Evolutionary conservation across 2,888 invertebrate species (phyloP).

Genomic region (Vandiemenella viatica): DNA sequence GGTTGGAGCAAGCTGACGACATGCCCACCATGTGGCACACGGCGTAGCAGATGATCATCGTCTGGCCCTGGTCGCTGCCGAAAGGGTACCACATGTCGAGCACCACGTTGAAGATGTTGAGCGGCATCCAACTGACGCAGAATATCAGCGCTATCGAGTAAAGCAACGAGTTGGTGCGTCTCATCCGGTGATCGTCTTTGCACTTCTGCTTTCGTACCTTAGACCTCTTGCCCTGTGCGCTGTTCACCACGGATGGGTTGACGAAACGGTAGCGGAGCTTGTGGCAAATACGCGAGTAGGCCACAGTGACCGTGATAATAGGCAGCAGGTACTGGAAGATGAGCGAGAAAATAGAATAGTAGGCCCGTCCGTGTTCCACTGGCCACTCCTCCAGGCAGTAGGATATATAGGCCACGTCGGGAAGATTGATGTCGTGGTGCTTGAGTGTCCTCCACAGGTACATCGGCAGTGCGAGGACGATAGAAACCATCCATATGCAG

Average conservation of each 20-base stretch:
- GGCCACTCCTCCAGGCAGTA: conserved; percentile 77
- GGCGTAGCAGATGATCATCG: conserved; percentile 39
- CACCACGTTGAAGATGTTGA: conserved; percentile 73
- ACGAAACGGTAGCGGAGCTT: conserved; percentile 50
- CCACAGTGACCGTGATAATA: conserved; percentile 64
- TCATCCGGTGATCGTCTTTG: conserved; percentile 51
- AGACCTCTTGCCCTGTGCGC: background rate
- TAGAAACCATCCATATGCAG: conserved; percentile 56
- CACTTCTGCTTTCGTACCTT: conserved; percentile 20
- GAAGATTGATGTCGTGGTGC: conserved; percentile 34
- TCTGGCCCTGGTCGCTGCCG: conserved; percentile 25
- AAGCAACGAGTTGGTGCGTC: conserved; percentile 74
- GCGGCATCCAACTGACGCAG: conserved; percentile 78
- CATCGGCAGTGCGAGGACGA: conserved; percentile 63
- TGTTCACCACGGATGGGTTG: background rate
- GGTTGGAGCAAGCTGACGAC: conserved; percentile 36
- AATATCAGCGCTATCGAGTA: conserved; percentile 77
- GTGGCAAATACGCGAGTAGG: conserved; percentile 69
- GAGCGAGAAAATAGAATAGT: conserved; percentile 69
- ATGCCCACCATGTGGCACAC: conserved; percentile 57
- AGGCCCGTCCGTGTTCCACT: conserved; percentile 49
- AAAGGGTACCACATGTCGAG: conserved; percentile 44
- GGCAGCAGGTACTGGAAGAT: conserved; percentile 74
- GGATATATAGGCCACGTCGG: conserved; percentile 36
- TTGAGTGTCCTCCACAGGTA: conserved; percentile 55